These are phyloP conservation scores for Epinephelus coioides DNA, from an alignment of 2,797 vertebrate genomes.

Conservation along the genomic window DNA sequence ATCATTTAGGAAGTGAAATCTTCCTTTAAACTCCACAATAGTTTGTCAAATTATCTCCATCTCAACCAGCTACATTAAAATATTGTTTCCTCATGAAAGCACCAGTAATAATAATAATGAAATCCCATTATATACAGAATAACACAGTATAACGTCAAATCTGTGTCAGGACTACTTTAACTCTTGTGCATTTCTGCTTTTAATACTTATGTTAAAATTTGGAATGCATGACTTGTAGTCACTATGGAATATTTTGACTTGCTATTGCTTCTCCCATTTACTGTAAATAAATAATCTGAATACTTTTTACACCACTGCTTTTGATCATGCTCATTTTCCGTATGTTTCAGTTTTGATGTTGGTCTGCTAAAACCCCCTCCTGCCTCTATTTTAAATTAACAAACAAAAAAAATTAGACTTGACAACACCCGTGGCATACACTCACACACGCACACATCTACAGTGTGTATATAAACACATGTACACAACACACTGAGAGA, in stretches of 20 bases:
- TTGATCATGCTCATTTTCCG: not conserved
- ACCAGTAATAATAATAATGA: not conserved
- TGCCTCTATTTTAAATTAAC: constrained; percentile 4
- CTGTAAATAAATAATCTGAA: not conserved
- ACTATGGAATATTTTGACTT: constrained; percentile 4
- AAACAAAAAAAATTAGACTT: constrained; percentile 8
- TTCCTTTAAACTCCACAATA: not conserved
- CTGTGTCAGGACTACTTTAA: not conserved
- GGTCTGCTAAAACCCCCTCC: not conserved
- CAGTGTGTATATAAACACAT: constrained; percentile 15
- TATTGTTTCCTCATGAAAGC: not conserved
- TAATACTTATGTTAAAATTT: not conserved
- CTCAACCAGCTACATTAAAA: not conserved
- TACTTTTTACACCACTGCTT: constrained; percentile 1
- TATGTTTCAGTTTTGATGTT: not conserved
- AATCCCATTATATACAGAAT: not conserved
- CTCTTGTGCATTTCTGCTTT: not conserved
- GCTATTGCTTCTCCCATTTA: constrained; percentile 1
- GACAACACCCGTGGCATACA: not conserved
- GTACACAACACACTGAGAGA: constrained; percentile 10
- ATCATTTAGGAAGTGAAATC: no score
- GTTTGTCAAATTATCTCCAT: no score
- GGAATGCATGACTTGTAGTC: not conserved
- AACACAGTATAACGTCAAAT: not conserved
- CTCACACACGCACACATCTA: not conserved